These are phyloP conservation scores for Amiota minor DNA, from an alignment of 2,888 invertebrate genomes.

Conservation along the genomic window DNA sequence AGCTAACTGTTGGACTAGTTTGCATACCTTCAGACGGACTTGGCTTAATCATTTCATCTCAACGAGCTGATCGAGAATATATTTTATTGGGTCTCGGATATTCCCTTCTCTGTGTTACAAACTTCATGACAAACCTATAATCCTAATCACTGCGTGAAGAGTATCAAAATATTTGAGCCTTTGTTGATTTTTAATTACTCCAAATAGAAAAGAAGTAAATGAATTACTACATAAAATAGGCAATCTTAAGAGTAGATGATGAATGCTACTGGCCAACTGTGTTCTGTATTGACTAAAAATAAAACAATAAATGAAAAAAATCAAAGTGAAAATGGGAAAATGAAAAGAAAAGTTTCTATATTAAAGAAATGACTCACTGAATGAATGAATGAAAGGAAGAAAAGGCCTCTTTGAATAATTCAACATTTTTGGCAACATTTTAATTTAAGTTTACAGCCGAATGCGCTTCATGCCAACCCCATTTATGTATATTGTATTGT, in stretches of 20 bases:
- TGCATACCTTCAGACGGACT: too few species aligned
- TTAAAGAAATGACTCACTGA: too few species aligned
- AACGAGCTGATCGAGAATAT: too few species aligned
- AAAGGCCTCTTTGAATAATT: constrained; percentile 61
- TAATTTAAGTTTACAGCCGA: constrained; percentile 63
- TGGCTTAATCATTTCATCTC: too few species aligned
- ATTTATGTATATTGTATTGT: background rate
- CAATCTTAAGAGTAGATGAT: background rate
- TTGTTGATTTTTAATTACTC: constrained; percentile 27
- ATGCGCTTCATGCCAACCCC: constrained; percentile 43
- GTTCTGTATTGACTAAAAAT: background rate
- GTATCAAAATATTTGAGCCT: too few species aligned
- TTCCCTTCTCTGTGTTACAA: too few species aligned
- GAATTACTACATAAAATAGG: constrained; percentile 14
- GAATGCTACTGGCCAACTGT: constrained; percentile 11
- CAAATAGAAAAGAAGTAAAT: too few species aligned
- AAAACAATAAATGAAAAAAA: background rate
- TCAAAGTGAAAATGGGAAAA: constrained; percentile 14
- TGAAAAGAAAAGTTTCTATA: constrained; percentile 38
- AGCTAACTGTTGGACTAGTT: too few species aligned
- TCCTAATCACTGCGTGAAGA: too few species aligned
- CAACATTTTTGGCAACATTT: constrained; percentile 66
- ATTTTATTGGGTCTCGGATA: too few species aligned
- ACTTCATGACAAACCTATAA: too few species aligned
- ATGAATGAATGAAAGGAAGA: constrained; percentile 7